Evolutionary conservation across 2,113 vertebrate species (phyloP).

Genomic region (Clarias macrocephalus): DNA sequence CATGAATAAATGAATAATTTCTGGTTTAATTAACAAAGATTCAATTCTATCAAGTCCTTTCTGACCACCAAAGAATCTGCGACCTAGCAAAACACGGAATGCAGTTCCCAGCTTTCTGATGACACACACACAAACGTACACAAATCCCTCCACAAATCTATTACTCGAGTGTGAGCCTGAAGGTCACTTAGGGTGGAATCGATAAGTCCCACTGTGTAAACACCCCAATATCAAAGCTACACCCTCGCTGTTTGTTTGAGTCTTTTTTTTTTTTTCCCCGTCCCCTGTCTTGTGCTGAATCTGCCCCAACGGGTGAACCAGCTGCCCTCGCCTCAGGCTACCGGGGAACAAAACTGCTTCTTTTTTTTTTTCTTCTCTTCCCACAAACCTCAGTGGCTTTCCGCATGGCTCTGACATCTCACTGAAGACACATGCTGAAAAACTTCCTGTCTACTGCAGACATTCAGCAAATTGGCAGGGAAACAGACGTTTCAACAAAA

Average conservation of each 20-base stretch:
- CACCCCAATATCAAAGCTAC: slow-evolving; percentile 39
- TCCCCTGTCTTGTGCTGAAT: neutral
- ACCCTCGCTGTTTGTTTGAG: slow-evolving; percentile 26
- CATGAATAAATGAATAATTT: neutral
- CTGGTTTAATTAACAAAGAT: neutral
- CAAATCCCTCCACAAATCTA: slow-evolving; percentile 52
- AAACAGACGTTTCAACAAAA: slow-evolving; percentile 13
- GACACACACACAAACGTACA: slow-evolving; percentile 25
- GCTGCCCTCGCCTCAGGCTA: slow-evolving; percentile 16
- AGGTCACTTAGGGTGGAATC: slow-evolving; percentile 52
- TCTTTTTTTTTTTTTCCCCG: neutral
- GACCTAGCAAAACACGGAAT: neutral
- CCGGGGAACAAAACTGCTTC: neutral
- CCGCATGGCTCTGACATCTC: neutral
- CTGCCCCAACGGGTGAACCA: neutral
- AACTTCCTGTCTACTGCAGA: neutral
- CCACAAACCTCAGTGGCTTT: neutral
- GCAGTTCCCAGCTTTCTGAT: neutral
- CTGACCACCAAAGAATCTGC: neutral
- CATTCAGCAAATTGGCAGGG: neutral
- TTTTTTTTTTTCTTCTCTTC: neutral
- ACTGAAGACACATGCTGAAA: neutral
- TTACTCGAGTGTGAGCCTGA: slow-evolving; percentile 47
- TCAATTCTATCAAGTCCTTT: neutral
- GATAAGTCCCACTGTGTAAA: slow-evolving; percentile 46